Base-by-base conservation (phyloP, 1,140 invertebrate species). In the Drosophila ficusphila region DNA sequence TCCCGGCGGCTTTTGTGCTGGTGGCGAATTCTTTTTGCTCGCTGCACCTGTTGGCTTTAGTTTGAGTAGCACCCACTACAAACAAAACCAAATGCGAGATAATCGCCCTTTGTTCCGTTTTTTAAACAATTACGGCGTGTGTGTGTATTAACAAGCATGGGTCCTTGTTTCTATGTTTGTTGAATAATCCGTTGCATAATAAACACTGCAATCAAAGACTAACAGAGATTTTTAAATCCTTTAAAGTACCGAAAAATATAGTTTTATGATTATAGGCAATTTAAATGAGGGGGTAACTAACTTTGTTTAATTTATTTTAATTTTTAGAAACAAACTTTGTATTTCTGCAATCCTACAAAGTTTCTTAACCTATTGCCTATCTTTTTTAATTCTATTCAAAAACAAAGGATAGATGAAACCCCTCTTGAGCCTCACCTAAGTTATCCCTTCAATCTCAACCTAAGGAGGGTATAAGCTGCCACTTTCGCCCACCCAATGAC, bases 61-160 rank as follows among this genome's bases (percentile, higher is more conserved):
- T 64, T 65, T 65, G 62, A 67, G 61, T 64, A 46, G 60, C 38
- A 42, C 60, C 54, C 60, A 61, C 60, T 61, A 27, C 12, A 65
- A 46, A 62, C 19, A 18, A 11, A 18, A 64, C 29, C 49, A 31
- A 41, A 27, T 11, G 34, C 29, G 27, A 44, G 14, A 67, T 67
- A 33, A 65, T 42, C 27, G 9, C 5, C 34, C 60, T 67, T 42
- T 67, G 62, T 42, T 67, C 34, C 19, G 41, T 67, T 67, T 65
- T 65, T 49, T 21, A 33, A 31, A 21, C 16, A 41, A 18, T 14
- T 23, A 19, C 23, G 8, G 14, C 14, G 34, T 19, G 34, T 38
- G 27, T 38, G 21, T 7, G 11, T 23, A 18, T 11, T 31, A n/a
- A 33, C 2, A 2, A n/a, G 27, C 5, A 33, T 19, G 21, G 6